Conservation (phyloP, 2,113 vertebrate species). For the Prietella phreatophila region DNA sequence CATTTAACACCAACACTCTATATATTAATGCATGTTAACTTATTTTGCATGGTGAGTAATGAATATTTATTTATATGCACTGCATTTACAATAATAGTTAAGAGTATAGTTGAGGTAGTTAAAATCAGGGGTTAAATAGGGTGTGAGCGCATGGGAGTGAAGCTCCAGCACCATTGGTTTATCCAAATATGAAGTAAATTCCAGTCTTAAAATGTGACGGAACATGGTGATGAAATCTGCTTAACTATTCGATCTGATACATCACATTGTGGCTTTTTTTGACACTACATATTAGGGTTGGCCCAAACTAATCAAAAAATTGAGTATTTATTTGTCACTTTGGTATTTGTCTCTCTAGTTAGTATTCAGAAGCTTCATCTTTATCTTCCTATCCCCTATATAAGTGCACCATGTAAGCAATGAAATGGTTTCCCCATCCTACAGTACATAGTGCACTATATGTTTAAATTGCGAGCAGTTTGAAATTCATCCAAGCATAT, state of each 20-base stretch:
- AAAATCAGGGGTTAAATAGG: conserved; percentile 22
- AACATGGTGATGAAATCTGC: not conserved
- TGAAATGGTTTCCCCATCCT: not conserved
- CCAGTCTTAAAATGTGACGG: not conserved
- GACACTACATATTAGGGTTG: not conserved
- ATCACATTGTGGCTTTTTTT: not conserved
- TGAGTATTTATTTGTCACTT: not conserved
- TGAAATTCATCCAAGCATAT: not conserved
- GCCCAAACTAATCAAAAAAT: not conserved
- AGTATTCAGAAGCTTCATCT: not conserved
- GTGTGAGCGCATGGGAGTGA: not conserved
- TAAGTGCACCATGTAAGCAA: not conserved
- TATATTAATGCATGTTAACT: conserved; percentile 7
- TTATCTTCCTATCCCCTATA: not conserved
- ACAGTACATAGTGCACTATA: not conserved
- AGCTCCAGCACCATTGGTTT: not conserved
- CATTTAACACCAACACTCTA: not conserved
- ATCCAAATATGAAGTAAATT: not conserved
- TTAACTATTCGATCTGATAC: not conserved
- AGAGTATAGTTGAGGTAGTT: not conserved
- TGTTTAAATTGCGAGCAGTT: not conserved
- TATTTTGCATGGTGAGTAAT: not conserved
- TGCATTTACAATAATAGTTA: not conserved
- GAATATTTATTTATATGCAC: not conserved
- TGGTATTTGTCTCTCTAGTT: not conserved